A percentile compares a stretch with the other conserved stretches of the same genome.
Conservation (phyloP, 2,797 vertebrate genomes). For the Alca torda region DNA sequence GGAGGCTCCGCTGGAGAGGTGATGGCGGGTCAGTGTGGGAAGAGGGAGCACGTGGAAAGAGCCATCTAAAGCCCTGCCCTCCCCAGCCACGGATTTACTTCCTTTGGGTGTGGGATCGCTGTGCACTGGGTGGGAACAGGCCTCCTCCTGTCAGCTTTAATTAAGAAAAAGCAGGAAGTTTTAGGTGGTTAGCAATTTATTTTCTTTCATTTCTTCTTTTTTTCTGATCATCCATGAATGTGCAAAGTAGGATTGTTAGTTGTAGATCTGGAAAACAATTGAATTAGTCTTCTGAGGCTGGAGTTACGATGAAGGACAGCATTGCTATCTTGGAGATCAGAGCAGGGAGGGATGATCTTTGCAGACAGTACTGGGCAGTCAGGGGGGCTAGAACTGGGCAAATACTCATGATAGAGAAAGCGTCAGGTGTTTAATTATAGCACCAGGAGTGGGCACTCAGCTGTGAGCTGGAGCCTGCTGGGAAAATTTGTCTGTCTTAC, state of each 20-base stretch:
- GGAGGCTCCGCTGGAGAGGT: accelerated
- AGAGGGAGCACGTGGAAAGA: not conserved
- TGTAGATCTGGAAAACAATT: not conserved
- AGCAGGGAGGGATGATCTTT: not conserved
- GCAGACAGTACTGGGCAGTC: not conserved
- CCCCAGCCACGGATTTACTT: not conserved
- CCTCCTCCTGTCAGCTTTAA: not conserved
- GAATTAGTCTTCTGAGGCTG: not conserved
- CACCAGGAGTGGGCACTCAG: not conserved
- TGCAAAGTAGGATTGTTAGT: not conserved
- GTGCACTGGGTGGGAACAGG: not conserved
- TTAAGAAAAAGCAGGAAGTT: not conserved
- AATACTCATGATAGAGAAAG: not conserved
- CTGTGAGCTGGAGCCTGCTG: not conserved
- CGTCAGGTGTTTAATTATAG: not conserved
- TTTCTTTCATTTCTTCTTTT: not conserved
- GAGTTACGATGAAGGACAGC: not conserved
- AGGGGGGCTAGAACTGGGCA: not conserved
- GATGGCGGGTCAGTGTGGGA: not conserved
- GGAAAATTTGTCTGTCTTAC: not conserved
- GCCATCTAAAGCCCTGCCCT: not conserved
- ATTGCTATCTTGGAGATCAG: not conserved
- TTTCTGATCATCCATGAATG: not conserved
- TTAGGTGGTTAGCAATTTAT: not conserved
- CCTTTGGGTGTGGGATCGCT: not conserved